Conservation (phyloP, 2,113 vertebrate genomes). For the Octodon degus region DNA sequence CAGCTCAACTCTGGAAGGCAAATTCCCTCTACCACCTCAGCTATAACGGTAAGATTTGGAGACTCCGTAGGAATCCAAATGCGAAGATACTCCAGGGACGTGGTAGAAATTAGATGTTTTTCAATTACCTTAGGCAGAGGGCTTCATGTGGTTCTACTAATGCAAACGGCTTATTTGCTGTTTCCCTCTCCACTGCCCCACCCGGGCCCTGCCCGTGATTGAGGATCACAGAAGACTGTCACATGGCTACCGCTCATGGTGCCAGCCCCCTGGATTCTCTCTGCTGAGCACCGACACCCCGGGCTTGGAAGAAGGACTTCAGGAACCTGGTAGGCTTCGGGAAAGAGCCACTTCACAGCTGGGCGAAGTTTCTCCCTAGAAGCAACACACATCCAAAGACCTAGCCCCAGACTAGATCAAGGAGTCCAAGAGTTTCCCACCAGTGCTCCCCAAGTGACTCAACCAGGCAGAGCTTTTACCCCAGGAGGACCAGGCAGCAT, state of each 20-base stretch:
- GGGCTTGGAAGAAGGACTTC: background rate
- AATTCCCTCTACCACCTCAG: background rate
- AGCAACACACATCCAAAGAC: background rate
- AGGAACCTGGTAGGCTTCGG: background rate
- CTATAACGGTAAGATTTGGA: constrained; percentile 33
- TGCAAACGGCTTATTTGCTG: constrained; percentile 35
- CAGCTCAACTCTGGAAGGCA: background rate
- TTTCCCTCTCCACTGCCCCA: constrained; percentile 29
- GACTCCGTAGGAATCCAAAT: constrained; percentile 51
- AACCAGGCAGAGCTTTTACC: background rate
- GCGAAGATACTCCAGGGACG: constrained; percentile 54
- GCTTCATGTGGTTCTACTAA: constrained; percentile 55
- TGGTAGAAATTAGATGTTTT: constrained; percentile 52
- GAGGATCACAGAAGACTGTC: background rate
- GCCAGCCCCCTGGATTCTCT: background rate
- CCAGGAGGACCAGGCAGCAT: background rate
- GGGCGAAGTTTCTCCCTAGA: background rate
- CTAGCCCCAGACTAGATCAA: background rate
- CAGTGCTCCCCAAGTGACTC: background rate
- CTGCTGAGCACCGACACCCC: background rate
- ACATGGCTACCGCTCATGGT: accelerated
- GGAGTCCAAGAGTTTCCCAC: background rate
- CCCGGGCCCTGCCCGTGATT: background rate
- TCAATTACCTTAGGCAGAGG: constrained; percentile 49
- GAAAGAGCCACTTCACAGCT: background rate